These are phyloP conservation scores for Episyrphus balteatus DNA, from an alignment of 1,140 invertebrate species.

Conservation along the genomic window DNA sequence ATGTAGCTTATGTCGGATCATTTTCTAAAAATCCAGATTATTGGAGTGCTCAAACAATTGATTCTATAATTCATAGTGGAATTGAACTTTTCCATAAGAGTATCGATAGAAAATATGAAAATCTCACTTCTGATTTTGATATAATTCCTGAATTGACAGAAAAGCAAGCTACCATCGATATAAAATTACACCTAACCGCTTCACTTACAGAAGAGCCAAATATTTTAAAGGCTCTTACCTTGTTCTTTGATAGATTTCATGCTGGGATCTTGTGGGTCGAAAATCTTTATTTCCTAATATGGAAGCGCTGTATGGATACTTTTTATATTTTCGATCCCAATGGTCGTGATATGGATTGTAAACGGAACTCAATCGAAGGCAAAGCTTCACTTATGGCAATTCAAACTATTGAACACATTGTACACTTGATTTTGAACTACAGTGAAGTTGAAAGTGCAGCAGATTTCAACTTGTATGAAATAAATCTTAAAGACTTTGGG, in stretches of 20 bases:
- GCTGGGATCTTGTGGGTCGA: slow-evolving; percentile 24
- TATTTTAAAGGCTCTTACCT: slow-evolving; percentile 22
- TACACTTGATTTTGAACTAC: slow-evolving; percentile 25
- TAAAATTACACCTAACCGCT: slow-evolving; percentile 23
- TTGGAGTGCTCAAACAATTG: slow-evolving; percentile 27
- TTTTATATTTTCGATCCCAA: slow-evolving; percentile 34
- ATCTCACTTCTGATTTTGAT: slow-evolving; percentile 20
- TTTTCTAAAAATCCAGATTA: slow-evolving; percentile 30
- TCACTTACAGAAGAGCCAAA: slow-evolving; percentile 25
- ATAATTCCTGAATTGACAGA: slow-evolving; percentile 24
- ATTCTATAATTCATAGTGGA: slow-evolving; percentile 22
- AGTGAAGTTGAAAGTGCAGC: slow-evolving; percentile 14
- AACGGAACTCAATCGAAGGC: slow-evolving; percentile 18
- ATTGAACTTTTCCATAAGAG: slow-evolving; percentile 21
- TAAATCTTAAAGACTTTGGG: slow-evolving; percentile 19
- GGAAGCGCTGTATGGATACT: slow-evolving; percentile 27
- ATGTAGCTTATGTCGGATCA: slow-evolving; percentile 27
- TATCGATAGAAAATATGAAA: slow-evolving; percentile 15
- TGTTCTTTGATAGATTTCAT: slow-evolving; percentile 27
- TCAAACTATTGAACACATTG: slow-evolving; percentile 22
- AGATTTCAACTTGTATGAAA: slow-evolving; percentile 29
- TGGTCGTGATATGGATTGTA: slow-evolving; percentile 20
- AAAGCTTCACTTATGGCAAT: slow-evolving; percentile 26
- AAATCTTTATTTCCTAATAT: slow-evolving; percentile 26
- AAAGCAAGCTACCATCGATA: slow-evolving; percentile 14